These are phyloP conservation scores for Hypercompe scribonia DNA, from an alignment of 2,888 invertebrate genomes.

Conservation along the genomic window DNA sequence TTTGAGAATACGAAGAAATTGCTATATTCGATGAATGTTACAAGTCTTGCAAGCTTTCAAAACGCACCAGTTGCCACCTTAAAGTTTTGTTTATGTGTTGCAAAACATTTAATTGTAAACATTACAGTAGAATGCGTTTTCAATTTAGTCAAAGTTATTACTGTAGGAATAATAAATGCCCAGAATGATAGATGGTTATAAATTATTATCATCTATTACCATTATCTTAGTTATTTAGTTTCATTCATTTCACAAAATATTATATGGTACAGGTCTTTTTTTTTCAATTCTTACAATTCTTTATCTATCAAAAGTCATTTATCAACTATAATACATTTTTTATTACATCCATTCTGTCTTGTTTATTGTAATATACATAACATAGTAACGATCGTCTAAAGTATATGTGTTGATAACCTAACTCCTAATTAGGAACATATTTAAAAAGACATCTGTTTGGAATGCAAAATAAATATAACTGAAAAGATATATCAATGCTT, in stretches of 20 bases:
- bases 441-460: neutral
- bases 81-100: neutral
- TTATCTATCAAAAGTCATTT: too few relatives aligned
- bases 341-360: neutral
- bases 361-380: neutral
- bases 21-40: slow-evolving; percentile 29
- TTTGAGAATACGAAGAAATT: slow-evolving; percentile 19
- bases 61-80: neutral
- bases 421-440: neutral
- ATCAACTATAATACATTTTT: neutral
- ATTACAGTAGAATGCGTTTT: neutral
- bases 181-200: neutral
- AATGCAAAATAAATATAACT: neutral
- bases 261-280: neutral
- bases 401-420: neutral
- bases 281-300: too few relatives aligned
- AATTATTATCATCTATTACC: neutral
- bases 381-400: neutral
- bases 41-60: slow-evolving; percentile 8
- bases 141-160: neutral
- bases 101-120: neutral
- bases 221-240: too few relatives aligned
- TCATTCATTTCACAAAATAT: neutral
- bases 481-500: neutral
- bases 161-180: neutral